Conservation (phyloP, 2,888 invertebrate species). For the Timema cristinae region DNA sequence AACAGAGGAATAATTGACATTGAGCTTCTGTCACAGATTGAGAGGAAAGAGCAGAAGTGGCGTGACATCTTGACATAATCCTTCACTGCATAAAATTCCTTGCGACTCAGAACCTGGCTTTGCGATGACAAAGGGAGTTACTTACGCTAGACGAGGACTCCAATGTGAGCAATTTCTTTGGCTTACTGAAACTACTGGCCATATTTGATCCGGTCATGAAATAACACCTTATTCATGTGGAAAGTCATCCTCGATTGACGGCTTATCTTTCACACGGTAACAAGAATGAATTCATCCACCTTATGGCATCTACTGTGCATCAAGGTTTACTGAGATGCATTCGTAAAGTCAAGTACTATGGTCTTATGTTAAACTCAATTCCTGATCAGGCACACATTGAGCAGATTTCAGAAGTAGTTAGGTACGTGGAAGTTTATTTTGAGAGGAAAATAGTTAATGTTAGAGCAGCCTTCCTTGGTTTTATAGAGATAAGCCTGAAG, state of each 20-base stretch:
- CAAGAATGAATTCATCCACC: conserved; percentile 24
- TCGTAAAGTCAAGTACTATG: conserved; percentile 32
- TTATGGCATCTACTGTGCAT: conserved; percentile 12
- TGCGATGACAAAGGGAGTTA: too few species aligned
- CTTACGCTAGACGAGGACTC: too few species aligned
- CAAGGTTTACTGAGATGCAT: conserved; percentile 31
- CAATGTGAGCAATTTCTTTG: too few species aligned
- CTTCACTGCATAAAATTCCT: too few species aligned
- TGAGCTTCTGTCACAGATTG: too few species aligned
- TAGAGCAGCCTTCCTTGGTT: conserved; percentile 34
- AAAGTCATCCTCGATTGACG: conserved; percentile 18
- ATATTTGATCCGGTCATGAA: conserved; percentile 21
- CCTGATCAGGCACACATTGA: conserved; percentile 32
- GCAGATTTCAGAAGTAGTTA: conserved; percentile 27
- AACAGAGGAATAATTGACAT: too few species aligned
- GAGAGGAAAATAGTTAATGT: conserved; percentile 30
- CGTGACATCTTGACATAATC: too few species aligned
- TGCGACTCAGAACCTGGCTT: too few species aligned
- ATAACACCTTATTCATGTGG: conserved; percentile 19
- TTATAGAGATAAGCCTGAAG: conserved; percentile 28
- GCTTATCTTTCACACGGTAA: conserved; percentile 24
- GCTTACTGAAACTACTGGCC: not conserved
- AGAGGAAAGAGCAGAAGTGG: too few species aligned
- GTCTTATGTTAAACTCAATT: conserved; percentile 33
- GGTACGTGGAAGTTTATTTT: conserved; percentile 31